Conservation (phyloP, 2,888 invertebrate genomes). For the Caradrina kadenii region DNA sequence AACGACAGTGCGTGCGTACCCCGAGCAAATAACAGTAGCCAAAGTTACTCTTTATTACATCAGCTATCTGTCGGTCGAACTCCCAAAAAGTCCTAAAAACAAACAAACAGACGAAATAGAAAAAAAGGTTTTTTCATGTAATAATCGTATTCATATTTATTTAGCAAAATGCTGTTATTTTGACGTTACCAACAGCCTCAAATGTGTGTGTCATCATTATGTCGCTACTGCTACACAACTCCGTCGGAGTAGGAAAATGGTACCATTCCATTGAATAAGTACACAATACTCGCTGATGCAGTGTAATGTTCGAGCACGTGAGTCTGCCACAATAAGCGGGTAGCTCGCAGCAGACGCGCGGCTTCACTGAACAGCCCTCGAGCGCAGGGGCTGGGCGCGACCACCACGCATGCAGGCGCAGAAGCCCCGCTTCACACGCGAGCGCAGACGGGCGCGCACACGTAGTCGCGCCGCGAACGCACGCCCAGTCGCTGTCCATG, state of each 20-base stretch:
- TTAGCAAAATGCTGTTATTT: background rate
- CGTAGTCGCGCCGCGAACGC: background rate
- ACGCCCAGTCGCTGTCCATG: background rate
- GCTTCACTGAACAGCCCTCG: conserved; percentile 35
- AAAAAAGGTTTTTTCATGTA: too few relatives aligned
- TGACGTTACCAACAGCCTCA: too few relatives aligned
- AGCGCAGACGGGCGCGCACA: background rate
- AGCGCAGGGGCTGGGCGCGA: conserved; percentile 31
- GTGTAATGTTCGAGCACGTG: conserved; percentile 17
- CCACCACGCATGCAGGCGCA: background rate
- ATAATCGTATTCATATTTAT: too few relatives aligned
- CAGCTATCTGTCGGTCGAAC: too few relatives aligned
- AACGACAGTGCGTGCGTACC: too few relatives aligned
- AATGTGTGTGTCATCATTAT: too few relatives aligned
- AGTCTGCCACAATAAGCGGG: background rate
- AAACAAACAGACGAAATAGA: too few relatives aligned
- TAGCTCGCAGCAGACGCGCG: conserved; percentile 16
- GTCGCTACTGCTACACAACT: background rate
- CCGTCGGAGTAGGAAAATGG: background rate
- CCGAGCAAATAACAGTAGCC: too few relatives aligned
- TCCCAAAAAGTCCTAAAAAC: too few relatives aligned
- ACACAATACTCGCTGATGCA: conserved; percentile 21
- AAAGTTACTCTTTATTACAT: too few relatives aligned
- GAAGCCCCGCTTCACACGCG: background rate
- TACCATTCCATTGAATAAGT: background rate